A percentile compares a stretch with the other conserved stretches of the same genome.
Conservation (phyloP, 1,140 invertebrate species). For the Cryptotermes secundus region DNA sequence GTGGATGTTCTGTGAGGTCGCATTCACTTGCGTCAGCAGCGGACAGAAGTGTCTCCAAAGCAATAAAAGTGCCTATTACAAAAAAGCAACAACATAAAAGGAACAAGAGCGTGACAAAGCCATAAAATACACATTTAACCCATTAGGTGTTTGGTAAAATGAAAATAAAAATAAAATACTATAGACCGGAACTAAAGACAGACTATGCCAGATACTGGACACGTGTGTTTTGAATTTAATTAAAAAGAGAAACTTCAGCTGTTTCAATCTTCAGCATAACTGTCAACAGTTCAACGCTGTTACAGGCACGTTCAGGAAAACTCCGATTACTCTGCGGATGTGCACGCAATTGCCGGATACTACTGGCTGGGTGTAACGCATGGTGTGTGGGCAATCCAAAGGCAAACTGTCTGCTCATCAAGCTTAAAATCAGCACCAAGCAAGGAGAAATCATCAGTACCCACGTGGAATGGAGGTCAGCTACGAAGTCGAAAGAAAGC, state of each 20-base stretch:
- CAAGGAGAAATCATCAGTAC: too few species aligned
- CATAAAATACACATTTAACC: background rate
- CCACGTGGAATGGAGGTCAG: too few species aligned
- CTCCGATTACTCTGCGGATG: too few species aligned
- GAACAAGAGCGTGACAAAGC: background rate
- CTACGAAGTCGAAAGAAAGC: too few species aligned
- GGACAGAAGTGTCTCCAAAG: background rate
- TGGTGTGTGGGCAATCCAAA: too few species aligned
- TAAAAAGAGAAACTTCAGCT: background rate
- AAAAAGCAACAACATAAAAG: background rate
- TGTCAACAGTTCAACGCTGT: background rate
- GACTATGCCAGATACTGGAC: background rate
- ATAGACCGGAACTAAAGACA: background rate
- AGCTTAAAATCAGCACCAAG: too few species aligned
- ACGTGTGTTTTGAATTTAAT: background rate
- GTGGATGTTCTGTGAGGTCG: background rate
- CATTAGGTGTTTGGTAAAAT: background rate
- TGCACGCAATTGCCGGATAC: background rate
- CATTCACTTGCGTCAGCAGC: background rate
- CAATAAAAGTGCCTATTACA: background rate
- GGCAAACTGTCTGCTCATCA: too few species aligned
- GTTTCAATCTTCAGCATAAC: background rate
- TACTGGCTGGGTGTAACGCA: background rate
- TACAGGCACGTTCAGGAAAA: too few species aligned
- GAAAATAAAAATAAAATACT: background rate